phyloP scores from a whole-genome alignment of 2,888 invertebrate species.

The Drosophila leonis region DNA sequence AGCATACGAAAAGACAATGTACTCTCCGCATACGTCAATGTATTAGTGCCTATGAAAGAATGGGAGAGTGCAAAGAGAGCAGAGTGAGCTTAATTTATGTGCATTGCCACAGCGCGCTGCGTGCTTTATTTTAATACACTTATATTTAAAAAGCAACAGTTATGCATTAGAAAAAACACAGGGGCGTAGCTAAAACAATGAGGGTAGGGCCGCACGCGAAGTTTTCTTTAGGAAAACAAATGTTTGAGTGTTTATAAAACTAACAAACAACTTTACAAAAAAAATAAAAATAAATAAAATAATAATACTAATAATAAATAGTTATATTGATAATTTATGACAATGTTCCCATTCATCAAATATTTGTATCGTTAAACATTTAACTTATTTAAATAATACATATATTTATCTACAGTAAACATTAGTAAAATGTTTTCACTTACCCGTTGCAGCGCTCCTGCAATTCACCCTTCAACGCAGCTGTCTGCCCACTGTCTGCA shows the following conservation, averaged over 20 bases:
- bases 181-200: slow-evolving; percentile 17
- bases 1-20: slow-evolving; percentile 49
- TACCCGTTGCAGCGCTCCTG: slow-evolving; percentile 34
- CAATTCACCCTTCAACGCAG: slow-evolving; percentile 37
- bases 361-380: not conserved
- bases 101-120: slow-evolving; percentile 37
- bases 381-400: not conserved
- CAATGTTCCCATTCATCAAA: too few relatives aligned
- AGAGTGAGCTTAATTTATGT: slow-evolving; percentile 36
- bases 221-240: not conserved
- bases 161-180: slow-evolving; percentile 39
- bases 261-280: too few relatives aligned
- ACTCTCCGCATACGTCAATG: slow-evolving; percentile 54
- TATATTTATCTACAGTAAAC: not conserved
- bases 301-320: too few relatives aligned
- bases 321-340: too few relatives aligned
- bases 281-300: too few relatives aligned
- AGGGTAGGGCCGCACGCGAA: slow-evolving; percentile 1
- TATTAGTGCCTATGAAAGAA: slow-evolving; percentile 17
- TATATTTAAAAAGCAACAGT: slow-evolving; percentile 60
- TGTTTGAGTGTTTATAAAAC: not conserved
- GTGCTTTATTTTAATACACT: slow-evolving; percentile 52
- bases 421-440: not conserved
- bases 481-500: slow-evolving; percentile 72
- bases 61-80: slow-evolving; percentile 24